Conservation (phyloP, 2,113 vertebrate genomes). For the Cacatua alba region DNA sequence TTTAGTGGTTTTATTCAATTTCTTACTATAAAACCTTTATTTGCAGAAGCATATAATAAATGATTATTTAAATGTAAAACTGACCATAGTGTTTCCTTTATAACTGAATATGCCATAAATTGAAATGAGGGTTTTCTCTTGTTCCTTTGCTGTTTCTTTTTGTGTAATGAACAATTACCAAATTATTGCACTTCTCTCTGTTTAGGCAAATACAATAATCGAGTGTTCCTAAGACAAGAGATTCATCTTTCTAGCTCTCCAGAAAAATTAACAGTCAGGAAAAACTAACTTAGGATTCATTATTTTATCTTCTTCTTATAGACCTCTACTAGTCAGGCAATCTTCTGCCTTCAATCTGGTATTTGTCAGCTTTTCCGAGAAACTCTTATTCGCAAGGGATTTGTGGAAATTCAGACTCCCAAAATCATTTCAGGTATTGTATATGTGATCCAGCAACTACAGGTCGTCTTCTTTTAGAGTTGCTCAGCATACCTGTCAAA, state of each 20-base stretch:
- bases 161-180: not conserved
- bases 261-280: not conserved
- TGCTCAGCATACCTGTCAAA: not conserved
- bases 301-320: conserved; percentile 69
- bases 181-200: not conserved
- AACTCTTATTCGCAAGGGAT: conserved; percentile 90
- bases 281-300: conserved; percentile 27
- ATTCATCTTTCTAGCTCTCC: not conserved
- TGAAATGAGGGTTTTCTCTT: not conserved
- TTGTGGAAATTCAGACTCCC: conserved; percentile 97
- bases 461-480: not conserved
- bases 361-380: conserved; percentile 96
- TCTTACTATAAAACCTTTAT: not conserved
- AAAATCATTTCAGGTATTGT: conserved; percentile 96
- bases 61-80: not conserved
- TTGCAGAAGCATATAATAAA: conserved; percentile 20
- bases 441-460: not conserved
- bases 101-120: not conserved
- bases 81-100: not conserved
- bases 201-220: not conserved
- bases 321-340: conserved; percentile 95
- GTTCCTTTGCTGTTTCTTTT: not conserved
- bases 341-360: conserved; percentile 92
- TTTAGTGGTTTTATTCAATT: conserved; percentile 2
- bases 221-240: not conserved